These are phyloP conservation scores for Yasuhikotakia modesta DNA, from an alignment of 2,797 vertebrate genomes.

Conservation along the genomic window DNA sequence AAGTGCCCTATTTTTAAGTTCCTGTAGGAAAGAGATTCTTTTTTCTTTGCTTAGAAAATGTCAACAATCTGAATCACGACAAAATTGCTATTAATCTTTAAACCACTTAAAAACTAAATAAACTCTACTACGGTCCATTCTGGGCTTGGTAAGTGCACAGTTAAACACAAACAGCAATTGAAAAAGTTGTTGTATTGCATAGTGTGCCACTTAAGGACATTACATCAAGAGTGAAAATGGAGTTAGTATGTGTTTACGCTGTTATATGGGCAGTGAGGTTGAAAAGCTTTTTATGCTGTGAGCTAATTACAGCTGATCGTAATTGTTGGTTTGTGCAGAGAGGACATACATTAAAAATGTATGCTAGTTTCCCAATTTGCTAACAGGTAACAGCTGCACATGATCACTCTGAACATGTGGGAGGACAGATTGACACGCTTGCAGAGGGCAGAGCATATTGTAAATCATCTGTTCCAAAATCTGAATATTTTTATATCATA, in stretches of 20 bases:
- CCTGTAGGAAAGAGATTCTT: not conserved
- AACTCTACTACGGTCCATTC: not conserved
- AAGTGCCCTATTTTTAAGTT: not conserved
- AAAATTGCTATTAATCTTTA: not conserved
- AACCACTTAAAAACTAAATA: not conserved
- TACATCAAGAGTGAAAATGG: conserved; percentile 8
- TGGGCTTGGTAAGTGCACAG: conserved; percentile 33
- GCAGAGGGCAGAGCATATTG: not conserved
- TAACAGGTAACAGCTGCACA: not conserved
- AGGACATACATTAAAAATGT: conserved; percentile 11
- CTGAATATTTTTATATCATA: not conserved
- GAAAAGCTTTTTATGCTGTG: conserved; percentile 54
- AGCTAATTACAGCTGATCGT: conserved; percentile 62
- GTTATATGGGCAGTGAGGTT: conserved; percentile 35
- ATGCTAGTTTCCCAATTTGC: not conserved
- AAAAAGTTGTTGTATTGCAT: conserved; percentile 23
- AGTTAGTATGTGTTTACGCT: conserved; percentile 47
- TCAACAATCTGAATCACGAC: not conserved
- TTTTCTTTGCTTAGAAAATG: conserved; percentile 2
- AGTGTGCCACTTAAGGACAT: conserved; percentile 35
- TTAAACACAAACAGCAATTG: conserved; percentile 9
- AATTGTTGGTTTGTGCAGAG: conserved; percentile 34
- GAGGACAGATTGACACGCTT: not conserved
- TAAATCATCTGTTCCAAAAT: not conserved
- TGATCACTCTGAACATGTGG: not conserved